phyloP scores from a whole-genome alignment of 2,797 vertebrate genomes.

The Gallinago nigripennis region DNA sequence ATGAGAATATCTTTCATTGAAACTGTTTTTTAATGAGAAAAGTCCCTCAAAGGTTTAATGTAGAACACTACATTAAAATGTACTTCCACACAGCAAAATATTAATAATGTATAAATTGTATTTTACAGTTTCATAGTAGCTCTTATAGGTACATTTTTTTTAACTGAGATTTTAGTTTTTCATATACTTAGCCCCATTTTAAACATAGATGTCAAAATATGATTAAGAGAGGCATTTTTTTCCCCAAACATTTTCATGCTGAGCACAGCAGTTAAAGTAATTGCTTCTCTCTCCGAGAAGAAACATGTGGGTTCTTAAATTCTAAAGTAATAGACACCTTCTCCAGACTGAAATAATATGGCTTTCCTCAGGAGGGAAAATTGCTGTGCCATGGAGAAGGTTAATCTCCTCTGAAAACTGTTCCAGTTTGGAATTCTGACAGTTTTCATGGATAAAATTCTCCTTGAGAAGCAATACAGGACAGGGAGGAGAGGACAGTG shows the following conservation, averaged over 20 bases:
- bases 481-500: neutral
- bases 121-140: neutral
- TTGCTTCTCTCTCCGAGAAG: constrained; percentile 66
- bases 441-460: constrained; percentile 42
- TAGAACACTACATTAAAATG: neutral
- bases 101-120: neutral
- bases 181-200: constrained; percentile 13
- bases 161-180: constrained; percentile 39
- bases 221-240: constrained; percentile 56
- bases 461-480: neutral
- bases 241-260: constrained; percentile 65
- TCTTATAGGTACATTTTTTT: neutral
- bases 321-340: constrained; percentile 72
- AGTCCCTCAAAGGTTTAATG: neutral
- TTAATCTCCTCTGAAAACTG: constrained; percentile 52
- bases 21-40: neutral
- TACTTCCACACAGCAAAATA: neutral
- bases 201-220: constrained; percentile 68
- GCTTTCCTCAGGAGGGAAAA: constrained; percentile 66
- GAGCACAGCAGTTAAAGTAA: constrained; percentile 70
- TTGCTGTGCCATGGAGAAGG: constrained; percentile 58
- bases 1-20: neutral
- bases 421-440: constrained; percentile 52
- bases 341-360: constrained; percentile 65
- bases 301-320: constrained; percentile 71